A percentile compares a stretch with the other conserved stretches of the same genome.
Conservation (phyloP, 2,888 invertebrate genomes). For the Temnothorax unifasciatus region DNA sequence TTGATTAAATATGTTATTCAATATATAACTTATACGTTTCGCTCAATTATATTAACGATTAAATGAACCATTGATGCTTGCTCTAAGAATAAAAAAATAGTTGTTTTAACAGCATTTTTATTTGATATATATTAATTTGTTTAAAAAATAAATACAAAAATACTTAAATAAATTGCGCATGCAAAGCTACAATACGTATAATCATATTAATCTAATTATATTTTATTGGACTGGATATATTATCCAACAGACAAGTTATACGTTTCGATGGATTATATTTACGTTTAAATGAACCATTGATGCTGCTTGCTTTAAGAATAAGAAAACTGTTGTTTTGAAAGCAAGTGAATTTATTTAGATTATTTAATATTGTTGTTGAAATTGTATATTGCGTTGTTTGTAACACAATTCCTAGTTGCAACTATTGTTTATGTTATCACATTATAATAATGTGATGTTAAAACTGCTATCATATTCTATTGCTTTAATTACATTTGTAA, state of each 20-base stretch:
- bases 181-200: background rate
- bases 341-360: no score
- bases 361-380: no score
- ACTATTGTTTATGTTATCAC: no score
- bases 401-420: no score
- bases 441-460: background rate
- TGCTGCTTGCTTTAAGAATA: background rate
- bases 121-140: background rate
- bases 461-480: background rate
- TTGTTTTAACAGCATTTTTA: background rate
- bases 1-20: background rate
- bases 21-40: background rate
- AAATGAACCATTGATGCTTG: no score
- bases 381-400: no score
- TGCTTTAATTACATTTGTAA: background rate
- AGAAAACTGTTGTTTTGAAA: background rate
- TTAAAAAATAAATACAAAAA: background rate
- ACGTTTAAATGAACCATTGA: background rate
- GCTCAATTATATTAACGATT: no score
- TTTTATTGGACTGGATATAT: background rate
- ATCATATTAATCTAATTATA: background rate
- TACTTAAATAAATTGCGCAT: slow-evolving; percentile 1
- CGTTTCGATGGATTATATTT: background rate
- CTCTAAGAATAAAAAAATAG: background rate
- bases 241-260: background rate